Evolutionary conservation across 2,113 vertebrate genomes (phyloP), one percentile per base, ranked within the genome.

Genomic region (Penelope pileata): DNA sequence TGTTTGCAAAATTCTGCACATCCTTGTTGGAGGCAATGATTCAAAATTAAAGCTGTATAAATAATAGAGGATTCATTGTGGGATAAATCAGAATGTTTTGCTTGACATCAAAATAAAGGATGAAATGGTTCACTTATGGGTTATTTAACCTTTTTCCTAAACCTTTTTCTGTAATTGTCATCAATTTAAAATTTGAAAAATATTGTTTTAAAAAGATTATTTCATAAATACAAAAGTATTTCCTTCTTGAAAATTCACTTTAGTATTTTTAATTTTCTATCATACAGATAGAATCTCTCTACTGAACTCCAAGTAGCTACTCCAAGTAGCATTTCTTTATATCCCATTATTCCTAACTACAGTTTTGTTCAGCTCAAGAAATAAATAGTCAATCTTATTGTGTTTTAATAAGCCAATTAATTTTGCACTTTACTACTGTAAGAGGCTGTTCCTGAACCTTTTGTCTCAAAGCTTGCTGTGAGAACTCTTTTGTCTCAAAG

Each of bases 41-140:
- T 96, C 50, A 77, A 38, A 87, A 95, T 94, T 92, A 86, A 88
- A 94, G 19, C 56, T 86, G 68, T n/a, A 91, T 91, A 90, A 91
- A 94, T 84, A 86, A 82, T 32, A 88, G 34, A 88, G 40, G 47
- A 88, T 75, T 83, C 56, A 29, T 68, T 84, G 43, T 68, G 26
- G 17, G 40, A 86, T 80, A 88, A 86, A 58, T 22, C 45, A 22
- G 12, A 76, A 83, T 63, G 12, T 43, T 73, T 89, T 69, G 26
- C 30, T 85, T 12, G 11, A 30, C n/a, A 90, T 88, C 29, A 42
- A 80, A 78, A 74, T 56, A 74, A 92, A 56, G 9, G 6, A 86
- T 22, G 2, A 66, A 88, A 54, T 67, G 29, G 3, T 80, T 90
- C 4, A 30, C 79, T 80, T 91, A 59, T 59, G 60, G 21, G 12